phyloP scores from a whole-genome alignment of 2,113 vertebrate genomes.

The Scomber japonicus region DNA sequence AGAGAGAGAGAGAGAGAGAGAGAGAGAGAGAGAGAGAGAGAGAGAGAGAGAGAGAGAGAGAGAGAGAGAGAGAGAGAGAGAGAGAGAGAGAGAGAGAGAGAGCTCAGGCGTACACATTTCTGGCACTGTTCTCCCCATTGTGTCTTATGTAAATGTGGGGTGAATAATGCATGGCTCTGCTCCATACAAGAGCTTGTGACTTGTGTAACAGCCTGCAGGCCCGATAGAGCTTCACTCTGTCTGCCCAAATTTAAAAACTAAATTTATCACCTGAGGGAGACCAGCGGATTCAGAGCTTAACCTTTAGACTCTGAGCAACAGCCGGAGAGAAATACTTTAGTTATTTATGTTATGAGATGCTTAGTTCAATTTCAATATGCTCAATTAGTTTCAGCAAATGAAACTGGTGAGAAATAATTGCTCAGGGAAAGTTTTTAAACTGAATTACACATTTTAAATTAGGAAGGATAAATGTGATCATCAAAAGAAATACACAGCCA shows the following conservation, averaged over 20 bases:
- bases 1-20: too few relatives aligned
- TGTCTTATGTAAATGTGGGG: conserved; percentile 47
- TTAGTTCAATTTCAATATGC: too few relatives aligned
- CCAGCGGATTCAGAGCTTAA: not conserved
- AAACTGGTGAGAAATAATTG: too few relatives aligned
- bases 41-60: too few relatives aligned
- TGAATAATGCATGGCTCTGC: conserved; percentile 41
- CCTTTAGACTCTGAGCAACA: conserved; percentile 8
- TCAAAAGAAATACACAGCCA: too few relatives aligned
- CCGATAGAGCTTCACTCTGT: conserved; percentile 5
- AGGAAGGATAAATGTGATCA: too few relatives aligned
- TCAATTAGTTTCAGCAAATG: too few relatives aligned
- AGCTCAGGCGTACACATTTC: conserved; percentile 4
- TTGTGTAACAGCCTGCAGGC: conserved; percentile 26
- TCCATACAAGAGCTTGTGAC: conserved; percentile 15
- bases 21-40: not conserved
- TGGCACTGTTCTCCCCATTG: conserved; percentile 44
- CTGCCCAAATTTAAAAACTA: conserved; percentile 23
- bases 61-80: too few relatives aligned
- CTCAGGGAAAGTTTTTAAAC: too few relatives aligned
- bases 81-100: too few relatives aligned
- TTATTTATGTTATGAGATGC: too few relatives aligned
- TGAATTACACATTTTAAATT: too few relatives aligned
- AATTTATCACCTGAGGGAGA: conserved; percentile 10
- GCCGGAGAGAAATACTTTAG: not conserved